phyloP scores from a whole-genome alignment of 2,797 vertebrate species.

The Sparus aurata region DNA sequence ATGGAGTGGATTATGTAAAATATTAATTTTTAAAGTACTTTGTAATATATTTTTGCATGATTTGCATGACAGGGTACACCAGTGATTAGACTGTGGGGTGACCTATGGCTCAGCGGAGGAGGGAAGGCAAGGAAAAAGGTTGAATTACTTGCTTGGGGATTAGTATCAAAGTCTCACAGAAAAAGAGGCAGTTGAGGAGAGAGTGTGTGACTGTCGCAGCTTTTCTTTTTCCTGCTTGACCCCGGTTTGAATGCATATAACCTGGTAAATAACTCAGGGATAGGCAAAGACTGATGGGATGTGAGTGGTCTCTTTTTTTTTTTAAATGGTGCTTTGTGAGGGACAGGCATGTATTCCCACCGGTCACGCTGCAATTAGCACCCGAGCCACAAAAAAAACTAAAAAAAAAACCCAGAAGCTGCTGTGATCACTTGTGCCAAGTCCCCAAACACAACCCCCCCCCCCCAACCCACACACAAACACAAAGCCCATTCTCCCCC shows the following conservation, averaged over 20 bases:
- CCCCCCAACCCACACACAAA: constrained; percentile 6
- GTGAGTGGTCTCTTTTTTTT: constrained; percentile 37
- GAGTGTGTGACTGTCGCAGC: constrained; percentile 16
- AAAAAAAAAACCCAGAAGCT: constrained; percentile 37
- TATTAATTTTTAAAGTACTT: constrained; percentile 45
- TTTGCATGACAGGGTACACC: constrained; percentile 37
- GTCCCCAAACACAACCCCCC: constrained; percentile 58
- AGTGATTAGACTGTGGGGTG: constrained; percentile 44
- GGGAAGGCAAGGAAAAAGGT: constrained; percentile 7
- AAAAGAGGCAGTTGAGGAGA: constrained; percentile 7
- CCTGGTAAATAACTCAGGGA: constrained; percentile 3
- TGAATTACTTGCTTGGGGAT: constrained; percentile 29
- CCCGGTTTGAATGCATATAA: constrained; percentile 1
- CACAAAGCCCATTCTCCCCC: constrained; percentile 30
- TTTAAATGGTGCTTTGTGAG: constrained; percentile 36
- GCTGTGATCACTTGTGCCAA: constrained; percentile 49
- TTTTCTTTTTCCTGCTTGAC: constrained; percentile 19
- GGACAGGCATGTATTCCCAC: constrained; percentile 62
- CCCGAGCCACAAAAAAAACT: constrained; percentile 64
- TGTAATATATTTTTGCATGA: constrained; percentile 57
- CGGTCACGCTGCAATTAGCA: constrained; percentile 76
- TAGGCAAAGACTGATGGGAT: constrained; percentile 31
- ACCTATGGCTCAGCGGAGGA: constrained; percentile 41
- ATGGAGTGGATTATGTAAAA: constrained; percentile 56
- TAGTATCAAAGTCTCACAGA: constrained; percentile 27